A percentile compares a stretch with the other conserved stretches of the same genome.
Evolutionary conservation across 2,888 invertebrate species (phyloP).

Genomic region (Troglohyphantes excavatus): DNA sequence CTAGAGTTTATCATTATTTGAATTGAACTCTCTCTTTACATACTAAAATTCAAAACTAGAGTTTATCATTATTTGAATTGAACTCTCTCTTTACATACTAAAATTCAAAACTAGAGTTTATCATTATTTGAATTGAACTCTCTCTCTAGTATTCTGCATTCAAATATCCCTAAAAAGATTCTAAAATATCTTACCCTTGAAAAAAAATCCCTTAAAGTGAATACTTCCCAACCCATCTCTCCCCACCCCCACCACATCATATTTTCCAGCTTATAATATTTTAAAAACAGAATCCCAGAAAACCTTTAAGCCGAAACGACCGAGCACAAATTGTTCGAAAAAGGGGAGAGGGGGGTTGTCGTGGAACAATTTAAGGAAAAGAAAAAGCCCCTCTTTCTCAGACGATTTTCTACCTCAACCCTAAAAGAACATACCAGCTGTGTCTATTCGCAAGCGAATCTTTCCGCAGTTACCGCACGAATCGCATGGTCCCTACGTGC

Average conservation of each 20-base stretch:
- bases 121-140: too few species aligned
- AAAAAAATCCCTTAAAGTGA: neutral
- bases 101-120: neutral
- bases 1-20: too few species aligned
- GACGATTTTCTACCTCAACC: constrained; percentile 71
- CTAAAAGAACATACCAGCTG: constrained; percentile 77
- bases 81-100: neutral
- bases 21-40: neutral
- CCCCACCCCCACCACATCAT: neutral
- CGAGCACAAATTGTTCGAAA: constrained; percentile 62
- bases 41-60: neutral
- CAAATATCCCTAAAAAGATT: neutral
- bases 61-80: neutral
- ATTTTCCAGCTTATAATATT: constrained; percentile 43
- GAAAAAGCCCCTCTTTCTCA: constrained; percentile 58
- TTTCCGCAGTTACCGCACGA: constrained; percentile 73
- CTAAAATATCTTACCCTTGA: neutral
- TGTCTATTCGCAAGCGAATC: constrained; percentile 75
- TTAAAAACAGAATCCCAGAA: constrained; percentile 63
- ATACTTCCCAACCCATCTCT: too few species aligned
- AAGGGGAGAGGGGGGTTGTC: constrained; percentile 11
- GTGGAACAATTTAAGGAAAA: constrained; percentile 67
- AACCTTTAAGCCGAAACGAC: constrained; percentile 62
- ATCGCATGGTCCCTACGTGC: constrained; percentile 66
- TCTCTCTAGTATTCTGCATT: neutral